Percentiles rank a stretch among this genome's conserved stretches.
Evolutionary conservation across 2,797 vertebrate species (phyloP).

Genomic region (Galago senegalensis): DNA sequence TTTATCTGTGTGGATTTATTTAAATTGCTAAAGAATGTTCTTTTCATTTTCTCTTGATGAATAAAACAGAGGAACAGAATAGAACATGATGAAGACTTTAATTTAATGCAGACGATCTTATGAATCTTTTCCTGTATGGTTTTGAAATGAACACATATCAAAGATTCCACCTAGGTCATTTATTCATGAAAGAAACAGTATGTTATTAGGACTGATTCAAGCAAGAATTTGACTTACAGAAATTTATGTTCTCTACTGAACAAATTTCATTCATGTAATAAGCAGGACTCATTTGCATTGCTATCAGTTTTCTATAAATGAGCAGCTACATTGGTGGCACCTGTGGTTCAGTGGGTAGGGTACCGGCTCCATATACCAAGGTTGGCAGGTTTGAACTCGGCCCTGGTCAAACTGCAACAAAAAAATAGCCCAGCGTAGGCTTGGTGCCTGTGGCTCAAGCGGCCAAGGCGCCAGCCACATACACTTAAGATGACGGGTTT

Average conservation of each 20-base stretch:
- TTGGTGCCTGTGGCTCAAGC: no score
- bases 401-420: no score
- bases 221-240: not conserved
- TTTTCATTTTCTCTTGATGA: not conserved
- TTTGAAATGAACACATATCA: not conserved
- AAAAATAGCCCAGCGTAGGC: no score
- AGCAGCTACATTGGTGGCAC: not conserved
- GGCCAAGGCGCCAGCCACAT: no score
- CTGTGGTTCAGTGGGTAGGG: no score
- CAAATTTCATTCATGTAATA: not conserved
- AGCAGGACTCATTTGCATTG: not conserved
- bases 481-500: no score
- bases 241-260: not conserved
- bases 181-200: not conserved
- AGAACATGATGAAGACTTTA: not conserved
- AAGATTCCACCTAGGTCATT: not conserved
- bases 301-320: not conserved
- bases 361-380: no score
- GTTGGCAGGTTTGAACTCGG: no score
- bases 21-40: slow-evolving; percentile 35
- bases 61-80: not conserved
- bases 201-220: not conserved
- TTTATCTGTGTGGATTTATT: not conserved
- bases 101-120: not conserved
- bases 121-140: not conserved